These are phyloP conservation scores for Tetranychus piercei DNA, from an alignment of 2,888 invertebrate species.

Conservation along the genomic window DNA sequence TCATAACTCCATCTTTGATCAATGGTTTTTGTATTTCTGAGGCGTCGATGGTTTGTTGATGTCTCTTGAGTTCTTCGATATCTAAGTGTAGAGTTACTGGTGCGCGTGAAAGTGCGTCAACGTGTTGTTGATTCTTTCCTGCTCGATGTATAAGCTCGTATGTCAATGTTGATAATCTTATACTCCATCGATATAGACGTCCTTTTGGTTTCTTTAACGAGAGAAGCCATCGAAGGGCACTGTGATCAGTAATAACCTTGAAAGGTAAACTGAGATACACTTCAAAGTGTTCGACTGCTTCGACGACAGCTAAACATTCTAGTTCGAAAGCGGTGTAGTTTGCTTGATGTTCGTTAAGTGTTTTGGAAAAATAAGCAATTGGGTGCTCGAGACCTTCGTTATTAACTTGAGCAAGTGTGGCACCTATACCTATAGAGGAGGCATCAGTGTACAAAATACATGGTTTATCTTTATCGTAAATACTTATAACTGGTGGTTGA, in stretches of 20 bases:
- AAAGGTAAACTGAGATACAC: constrained; percentile 4
- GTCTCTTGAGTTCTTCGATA: too few relatives aligned
- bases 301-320: constrained; percentile 4
- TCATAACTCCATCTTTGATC: too few relatives aligned
- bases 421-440: constrained; percentile 7
- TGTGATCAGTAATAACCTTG: constrained; percentile 6
- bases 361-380: constrained; percentile 4
- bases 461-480: constrained; percentile 8
- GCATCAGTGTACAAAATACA: constrained; percentile 13
- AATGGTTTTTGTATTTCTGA: too few relatives aligned
- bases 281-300: constrained; percentile 11
- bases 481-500: constrained; percentile 4
- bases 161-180: not conserved
- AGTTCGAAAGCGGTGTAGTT: constrained; percentile 9
- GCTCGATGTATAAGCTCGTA: constrained; percentile 15
- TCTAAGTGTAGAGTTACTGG: not conserved
- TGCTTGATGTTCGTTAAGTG: constrained; percentile 1
- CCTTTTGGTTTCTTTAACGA: not conserved
- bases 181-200: constrained; percentile 11
- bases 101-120: constrained; percentile 13
- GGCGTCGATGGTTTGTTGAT: too few relatives aligned
- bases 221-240: constrained; percentile 1
- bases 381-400: not conserved
- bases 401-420: constrained; percentile 3
- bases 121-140: constrained; percentile 14